Evolutionary conservation across 1,140 invertebrate species (phyloP).

Genomic region (Coenobita brevimanus): DNA sequence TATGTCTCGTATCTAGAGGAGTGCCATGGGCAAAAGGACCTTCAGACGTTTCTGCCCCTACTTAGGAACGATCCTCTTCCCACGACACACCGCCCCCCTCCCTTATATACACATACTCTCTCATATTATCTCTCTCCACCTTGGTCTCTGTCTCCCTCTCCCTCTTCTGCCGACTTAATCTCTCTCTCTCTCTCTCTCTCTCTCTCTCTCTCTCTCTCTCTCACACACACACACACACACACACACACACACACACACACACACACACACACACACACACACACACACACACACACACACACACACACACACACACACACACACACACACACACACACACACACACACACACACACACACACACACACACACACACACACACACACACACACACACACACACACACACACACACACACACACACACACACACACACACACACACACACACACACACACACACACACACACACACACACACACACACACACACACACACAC

Average conservation of each 20-base stretch:
- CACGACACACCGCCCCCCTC: not conserved
- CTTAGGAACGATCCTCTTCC: too few relatives aligned
- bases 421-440: too few relatives aligned
- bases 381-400: too few relatives aligned
- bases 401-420: too few relatives aligned
- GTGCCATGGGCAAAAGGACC: not conserved
- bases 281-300: not conserved
- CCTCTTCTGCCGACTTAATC: not conserved
- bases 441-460: too few relatives aligned
- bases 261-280: not conserved
- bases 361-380: too few relatives aligned
- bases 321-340: too few relatives aligned
- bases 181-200: slow-evolving; percentile 29
- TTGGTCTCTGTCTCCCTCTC: slow-evolving; percentile 12
- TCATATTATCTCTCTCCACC: not conserved
- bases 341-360: too few relatives aligned
- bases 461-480: too few relatives aligned
- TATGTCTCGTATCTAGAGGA: too few relatives aligned
- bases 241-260: not conserved
- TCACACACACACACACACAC: not conserved
- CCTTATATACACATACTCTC: not conserved
- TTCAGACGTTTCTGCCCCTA: too few relatives aligned
- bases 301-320: not conserved
- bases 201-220: slow-evolving; percentile 29
- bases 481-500: too few relatives aligned